A percentile compares a stretch with the other conserved stretches of the same genome.
Evolutionary conservation across 2,797 vertebrate species (phyloP).

Genomic region (Propithecus perrieri): DNA sequence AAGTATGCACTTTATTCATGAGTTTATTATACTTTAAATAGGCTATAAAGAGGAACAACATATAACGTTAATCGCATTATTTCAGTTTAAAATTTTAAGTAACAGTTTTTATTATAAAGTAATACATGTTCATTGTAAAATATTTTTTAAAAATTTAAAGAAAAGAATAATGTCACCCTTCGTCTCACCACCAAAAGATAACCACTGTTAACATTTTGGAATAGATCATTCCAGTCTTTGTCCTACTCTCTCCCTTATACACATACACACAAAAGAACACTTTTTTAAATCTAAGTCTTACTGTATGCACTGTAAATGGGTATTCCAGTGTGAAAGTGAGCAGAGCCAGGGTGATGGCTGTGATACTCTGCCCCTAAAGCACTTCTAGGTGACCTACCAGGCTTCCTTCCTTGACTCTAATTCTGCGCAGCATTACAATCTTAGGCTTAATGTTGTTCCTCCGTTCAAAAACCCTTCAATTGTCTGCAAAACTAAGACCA

Average conservation of each 20-base stretch:
- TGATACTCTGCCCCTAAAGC: background rate
- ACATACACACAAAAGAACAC: too few species aligned
- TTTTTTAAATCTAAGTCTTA: background rate
- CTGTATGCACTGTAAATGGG: background rate
- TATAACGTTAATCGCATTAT: background rate
- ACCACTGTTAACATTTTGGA: background rate
- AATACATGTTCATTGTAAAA: background rate
- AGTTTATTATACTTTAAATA: background rate
- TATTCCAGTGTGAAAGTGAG: background rate
- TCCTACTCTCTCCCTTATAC: background rate
- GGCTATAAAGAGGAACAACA: conserved; percentile 25
- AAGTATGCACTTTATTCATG: background rate
- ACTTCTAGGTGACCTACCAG: background rate
- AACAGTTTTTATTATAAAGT: conserved; percentile 7
- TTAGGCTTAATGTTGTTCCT: background rate
- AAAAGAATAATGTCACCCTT: background rate
- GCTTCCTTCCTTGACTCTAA: background rate
- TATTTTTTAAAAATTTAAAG: background rate
- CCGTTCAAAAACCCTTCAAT: background rate
- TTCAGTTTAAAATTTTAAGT: background rate
- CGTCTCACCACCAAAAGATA: background rate
- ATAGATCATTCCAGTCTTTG: background rate
- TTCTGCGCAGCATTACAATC: background rate
- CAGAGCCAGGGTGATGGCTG: background rate
- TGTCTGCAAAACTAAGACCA: background rate